Evolutionary conservation across 1,140 invertebrate genomes (phyloP).

Genomic region (Drosophila nigromelanica): DNA sequence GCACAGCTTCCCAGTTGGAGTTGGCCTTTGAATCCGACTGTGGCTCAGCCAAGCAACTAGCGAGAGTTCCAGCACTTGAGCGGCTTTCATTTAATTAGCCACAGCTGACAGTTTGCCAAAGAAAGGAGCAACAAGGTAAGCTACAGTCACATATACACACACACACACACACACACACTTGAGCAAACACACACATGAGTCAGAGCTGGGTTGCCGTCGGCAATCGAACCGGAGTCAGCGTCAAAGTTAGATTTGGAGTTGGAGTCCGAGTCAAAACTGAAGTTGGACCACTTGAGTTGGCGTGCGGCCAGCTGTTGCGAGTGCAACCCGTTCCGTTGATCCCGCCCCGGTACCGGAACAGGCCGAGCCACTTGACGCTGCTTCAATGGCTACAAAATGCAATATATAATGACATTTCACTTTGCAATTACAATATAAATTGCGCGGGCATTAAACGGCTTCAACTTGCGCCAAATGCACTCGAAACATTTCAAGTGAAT

Average conservation of each 20-base stretch:
- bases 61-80: conserved; percentile 75
- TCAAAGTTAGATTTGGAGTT: conserved; percentile 14
- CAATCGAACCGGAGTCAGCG: conserved; percentile 28
- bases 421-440: conserved; percentile 79
- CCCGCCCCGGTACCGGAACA: conserved; percentile 31
- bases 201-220: conserved; percentile 24
- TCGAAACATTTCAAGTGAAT: conserved; percentile 77
- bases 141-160: conserved; percentile 1
- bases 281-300: conserved; percentile 70
- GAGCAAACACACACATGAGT: conserved; percentile 15
- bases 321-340: conserved; percentile 4
- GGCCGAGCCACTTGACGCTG: conserved; percentile 71
- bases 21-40: background rate
- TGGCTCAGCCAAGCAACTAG: conserved; percentile 57
- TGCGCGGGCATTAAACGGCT: conserved; percentile 78
- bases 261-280: conserved; percentile 28
- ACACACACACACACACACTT: conserved; percentile 1
- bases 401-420: conserved; percentile 81
- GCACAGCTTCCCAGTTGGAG: conserved; percentile 35
- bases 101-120: conserved; percentile 78
- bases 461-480: conserved; percentile 71
- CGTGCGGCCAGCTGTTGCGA: conserved; percentile 72
- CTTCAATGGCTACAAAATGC: conserved; percentile 81
- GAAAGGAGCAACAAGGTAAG: conserved; percentile 60
- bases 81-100: conserved; percentile 80